These are phyloP conservation scores for Ascaphus truei DNA, from an alignment of 2,113 vertebrate species.

Conservation along the genomic window DNA sequence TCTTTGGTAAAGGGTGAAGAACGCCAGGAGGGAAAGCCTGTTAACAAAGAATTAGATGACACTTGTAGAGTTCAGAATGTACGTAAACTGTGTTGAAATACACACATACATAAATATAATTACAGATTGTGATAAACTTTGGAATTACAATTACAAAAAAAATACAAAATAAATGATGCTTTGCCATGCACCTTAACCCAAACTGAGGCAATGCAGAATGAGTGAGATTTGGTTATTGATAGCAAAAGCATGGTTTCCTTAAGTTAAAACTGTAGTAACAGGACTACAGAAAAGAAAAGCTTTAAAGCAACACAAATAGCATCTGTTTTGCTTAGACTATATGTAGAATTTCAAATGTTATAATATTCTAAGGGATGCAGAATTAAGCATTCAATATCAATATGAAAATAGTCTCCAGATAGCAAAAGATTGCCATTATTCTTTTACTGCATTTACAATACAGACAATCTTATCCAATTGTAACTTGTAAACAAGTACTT, in stretches of 20 bases:
- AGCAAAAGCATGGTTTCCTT: slow-evolving; percentile 69
- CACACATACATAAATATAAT: slow-evolving; percentile 42
- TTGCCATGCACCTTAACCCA: slow-evolving; percentile 75
- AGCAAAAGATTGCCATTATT: neutral
- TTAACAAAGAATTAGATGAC: slow-evolving; percentile 51
- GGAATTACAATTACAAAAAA: slow-evolving; percentile 2
- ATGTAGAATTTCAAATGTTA: slow-evolving; percentile 34
- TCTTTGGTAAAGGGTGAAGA: slow-evolving; percentile 98
- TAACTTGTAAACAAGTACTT: slow-evolving; percentile 62
- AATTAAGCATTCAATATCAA: slow-evolving; percentile 14
- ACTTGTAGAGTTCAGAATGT: slow-evolving; percentile 45
- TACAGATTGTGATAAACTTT: slow-evolving; percentile 8
- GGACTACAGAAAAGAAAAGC: slow-evolving; percentile 68
- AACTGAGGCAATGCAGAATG: slow-evolving; percentile 74
- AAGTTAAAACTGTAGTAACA: slow-evolving; percentile 69
- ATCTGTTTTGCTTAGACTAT: slow-evolving; percentile 50
- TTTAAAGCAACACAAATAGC: slow-evolving; percentile 63
- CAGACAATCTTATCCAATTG: slow-evolving; percentile 60
- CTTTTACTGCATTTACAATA: slow-evolving; percentile 43
- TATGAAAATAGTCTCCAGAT: neutral
- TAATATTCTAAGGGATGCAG: slow-evolving; percentile 50
- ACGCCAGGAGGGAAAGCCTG: slow-evolving; percentile 93
- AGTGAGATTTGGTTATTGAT: slow-evolving; percentile 69
- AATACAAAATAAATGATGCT: slow-evolving; percentile 58
- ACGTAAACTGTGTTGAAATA: slow-evolving; percentile 43